These are phyloP conservation scores for Nasua narica DNA, from an alignment of 2,797 vertebrate species.

Conservation along the genomic window DNA sequence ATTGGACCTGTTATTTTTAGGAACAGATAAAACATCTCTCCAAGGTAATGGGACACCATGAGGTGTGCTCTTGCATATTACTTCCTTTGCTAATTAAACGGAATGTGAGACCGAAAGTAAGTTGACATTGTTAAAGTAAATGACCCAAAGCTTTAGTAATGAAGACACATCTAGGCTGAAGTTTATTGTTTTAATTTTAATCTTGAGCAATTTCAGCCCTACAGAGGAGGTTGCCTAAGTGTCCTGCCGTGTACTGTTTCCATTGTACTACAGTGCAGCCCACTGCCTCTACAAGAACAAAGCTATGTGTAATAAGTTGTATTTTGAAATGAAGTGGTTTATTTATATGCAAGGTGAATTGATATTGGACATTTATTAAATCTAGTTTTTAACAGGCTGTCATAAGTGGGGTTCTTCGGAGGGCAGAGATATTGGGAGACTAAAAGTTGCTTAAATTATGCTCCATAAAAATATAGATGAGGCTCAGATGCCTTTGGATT, in stretches of 20 bases:
- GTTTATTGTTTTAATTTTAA: constrained; percentile 85
- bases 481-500: constrained; percentile 60
- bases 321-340: constrained; percentile 76
- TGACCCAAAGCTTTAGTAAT: constrained; percentile 81
- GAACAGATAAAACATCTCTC: constrained; percentile 67
- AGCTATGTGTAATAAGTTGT: constrained; percentile 72
- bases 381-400: constrained; percentile 69
- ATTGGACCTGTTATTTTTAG: constrained; percentile 70
- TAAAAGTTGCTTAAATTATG: constrained; percentile 67
- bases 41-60: constrained; percentile 76
- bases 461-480: constrained; percentile 73
- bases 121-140: constrained; percentile 84
- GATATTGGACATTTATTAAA: constrained; percentile 78
- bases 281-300: constrained; percentile 40
- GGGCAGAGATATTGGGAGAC: constrained; percentile 47
- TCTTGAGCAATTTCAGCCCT: constrained; percentile 72
- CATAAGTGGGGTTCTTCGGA: constrained; percentile 72
- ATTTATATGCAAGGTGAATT: constrained; percentile 74
- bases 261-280: constrained; percentile 47
- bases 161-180: constrained; percentile 79
- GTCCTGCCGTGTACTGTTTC: constrained; percentile 54
- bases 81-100: constrained; percentile 82
- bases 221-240: constrained; percentile 61
- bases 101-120: constrained; percentile 76
- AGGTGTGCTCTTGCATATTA: constrained; percentile 78